Conservation (phyloP, 2,888 invertebrate species). For the Troides oblongomaculatus region DNA sequence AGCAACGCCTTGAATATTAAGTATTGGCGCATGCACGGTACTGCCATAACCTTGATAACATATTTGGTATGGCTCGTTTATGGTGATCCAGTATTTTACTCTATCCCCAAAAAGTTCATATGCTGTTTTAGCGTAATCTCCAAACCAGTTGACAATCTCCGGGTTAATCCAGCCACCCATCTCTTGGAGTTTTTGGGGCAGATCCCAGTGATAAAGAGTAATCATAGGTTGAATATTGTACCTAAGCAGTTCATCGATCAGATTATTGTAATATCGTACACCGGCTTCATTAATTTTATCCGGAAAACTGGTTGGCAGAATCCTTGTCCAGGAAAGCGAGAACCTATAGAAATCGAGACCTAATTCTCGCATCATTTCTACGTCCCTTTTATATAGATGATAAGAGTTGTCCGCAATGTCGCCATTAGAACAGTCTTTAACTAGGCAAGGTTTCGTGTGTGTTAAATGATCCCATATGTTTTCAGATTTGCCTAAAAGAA, state of each 20-base stretch:
- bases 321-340: conserved; percentile 81
- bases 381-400: conserved; percentile 77
- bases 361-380: conserved; percentile 59
- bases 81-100: conserved; percentile 76
- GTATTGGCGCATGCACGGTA: conserved; percentile 44
- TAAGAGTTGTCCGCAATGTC: conserved; percentile 80
- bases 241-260: conserved; percentile 78
- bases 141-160: conserved; percentile 62
- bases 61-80: conserved; percentile 73
- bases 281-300: conserved; percentile 74
- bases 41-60: conserved; percentile 64
- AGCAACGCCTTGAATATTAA: conserved; percentile 60
- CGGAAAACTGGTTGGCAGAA: conserved; percentile 77
- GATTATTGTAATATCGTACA: conserved; percentile 81
- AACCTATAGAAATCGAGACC: conserved; percentile 73
- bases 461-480: conserved; percentile 82
- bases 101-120: conserved; percentile 67
- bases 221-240: conserved; percentile 81
- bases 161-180: conserved; percentile 74
- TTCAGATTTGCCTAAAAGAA: conserved; percentile 67
- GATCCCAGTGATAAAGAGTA: conserved; percentile 69
- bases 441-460: conserved; percentile 64
- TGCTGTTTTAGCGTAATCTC: conserved; percentile 59
- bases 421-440: conserved; percentile 75
- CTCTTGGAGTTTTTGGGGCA: conserved; percentile 70